phyloP scores from a whole-genome alignment of 2,888 invertebrate genomes.

The Allophyes oxyacanthae region DNA sequence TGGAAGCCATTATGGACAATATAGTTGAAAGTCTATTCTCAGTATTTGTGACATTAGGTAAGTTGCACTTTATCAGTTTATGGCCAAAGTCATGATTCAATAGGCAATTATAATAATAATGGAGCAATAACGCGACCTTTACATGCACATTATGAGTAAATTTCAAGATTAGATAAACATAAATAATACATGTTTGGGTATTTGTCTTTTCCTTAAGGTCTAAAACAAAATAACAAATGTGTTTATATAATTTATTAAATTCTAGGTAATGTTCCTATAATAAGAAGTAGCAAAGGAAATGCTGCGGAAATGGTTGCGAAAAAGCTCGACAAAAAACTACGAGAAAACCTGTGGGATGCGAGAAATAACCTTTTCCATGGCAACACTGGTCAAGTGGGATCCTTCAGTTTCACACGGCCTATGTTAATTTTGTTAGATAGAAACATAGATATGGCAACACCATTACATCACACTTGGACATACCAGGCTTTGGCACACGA shows the following conservation, averaged over 20 bases:
- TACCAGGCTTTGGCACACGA: conserved; percentile 99
- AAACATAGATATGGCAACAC: conserved; percentile 98
- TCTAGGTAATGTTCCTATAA: conserved; percentile 95
- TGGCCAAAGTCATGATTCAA: conserved; percentile 6
- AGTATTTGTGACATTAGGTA: conserved; percentile 98
- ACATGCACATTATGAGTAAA: neutral
- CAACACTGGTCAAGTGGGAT: conserved; percentile 93
- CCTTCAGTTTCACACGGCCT: conserved; percentile 97
- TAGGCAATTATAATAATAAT: neutral
- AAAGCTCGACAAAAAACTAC: conserved; percentile 98
- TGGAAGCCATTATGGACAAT: conserved; percentile 97
- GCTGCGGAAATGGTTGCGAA: conserved; percentile 99
- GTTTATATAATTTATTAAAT: conserved; percentile 22
- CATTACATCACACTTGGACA: conserved; percentile 99
- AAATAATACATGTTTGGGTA: too few relatives aligned
- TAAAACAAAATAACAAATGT: too few relatives aligned
- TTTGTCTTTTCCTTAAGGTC: neutral
- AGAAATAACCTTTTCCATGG: conserved; percentile 98
- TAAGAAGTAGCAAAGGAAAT: conserved; percentile 97
- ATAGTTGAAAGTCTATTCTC: conserved; percentile 99
- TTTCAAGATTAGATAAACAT: neutral
- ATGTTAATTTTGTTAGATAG: conserved; percentile 97
- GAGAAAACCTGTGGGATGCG: conserved; percentile 98
- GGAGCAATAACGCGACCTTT: neutral
- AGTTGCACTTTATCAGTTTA: conserved; percentile 55